Base-by-base conservation (phyloP, 92 coral and sea anemone genomes). In the Hydrozoanthus gracilis region DNA sequence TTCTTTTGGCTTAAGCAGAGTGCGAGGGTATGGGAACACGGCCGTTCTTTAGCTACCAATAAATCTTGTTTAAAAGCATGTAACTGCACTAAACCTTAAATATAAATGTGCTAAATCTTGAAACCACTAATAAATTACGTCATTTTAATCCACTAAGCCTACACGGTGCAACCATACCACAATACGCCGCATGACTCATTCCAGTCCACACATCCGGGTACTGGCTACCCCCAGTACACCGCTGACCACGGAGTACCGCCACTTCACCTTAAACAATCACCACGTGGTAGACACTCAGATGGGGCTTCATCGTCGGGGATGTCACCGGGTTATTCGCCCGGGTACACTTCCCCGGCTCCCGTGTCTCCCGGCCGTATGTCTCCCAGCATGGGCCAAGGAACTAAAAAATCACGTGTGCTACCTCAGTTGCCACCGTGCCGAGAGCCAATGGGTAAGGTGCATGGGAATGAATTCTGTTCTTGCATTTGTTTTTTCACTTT, bases 361-460 rank as follows among this genome's bases (percentile, higher is more conserved):
- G 91, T 87, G 87, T 92, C 98, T 65, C 94, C 98, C 74, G 98
- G 98, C 73, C 91, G 98, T 49, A 90, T 92, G 87, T 94, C 98
- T 95, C 98, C 98, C 73, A 93, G 92, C 67, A 90, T 91, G 71
- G 94, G 98, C 84, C 98, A 94, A 87, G 98, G 95, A 84, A 90
- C 79, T 85, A 96, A 95, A 91, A 96, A 93, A 86, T 87, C 99
- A 86, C 98, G 99, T 86, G 87, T 90, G 18, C 83, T 96, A 65
- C 98, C 99, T 13, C 96, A 94, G 80, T 74, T 96, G 73, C 99
- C 99, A 20, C 85, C 96, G 18, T 93, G 96, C 58, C 94, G 93
- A 70, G 96, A 93, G 85, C 91, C 95, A 70, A 92, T 92, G 91
- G 98, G 99, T 96, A 95, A 93, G 99, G 72, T 75, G 69, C 68